Base-by-base conservation (phyloP, 2,113 vertebrate genomes). In the Pelodiscus sinensis region DNA sequence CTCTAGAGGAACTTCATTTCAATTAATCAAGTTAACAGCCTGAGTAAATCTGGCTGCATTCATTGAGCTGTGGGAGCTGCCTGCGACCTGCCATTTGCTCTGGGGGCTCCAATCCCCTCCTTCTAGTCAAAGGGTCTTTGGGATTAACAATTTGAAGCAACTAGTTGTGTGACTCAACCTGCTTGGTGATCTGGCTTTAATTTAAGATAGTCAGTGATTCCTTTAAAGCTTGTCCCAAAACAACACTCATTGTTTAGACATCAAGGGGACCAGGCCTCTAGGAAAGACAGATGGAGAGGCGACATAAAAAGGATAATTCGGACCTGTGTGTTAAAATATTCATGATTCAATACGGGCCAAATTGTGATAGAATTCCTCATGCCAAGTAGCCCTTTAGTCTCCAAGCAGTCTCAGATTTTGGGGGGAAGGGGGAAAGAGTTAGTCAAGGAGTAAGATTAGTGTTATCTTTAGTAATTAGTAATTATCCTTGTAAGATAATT, bases 1-100 rank as follows among this genome's bases (percentile, higher is more conserved):
- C 98, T 98, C 97, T 97, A 92, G 92, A 97, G 96, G 88, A 97
- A 95, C 95, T 97, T 96, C 91, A 85, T 98, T 97, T 96, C 98
- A 86, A 97, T 98, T 95, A 94, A 97, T 97, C 97, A 97, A 93
- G 93, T 97, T 96, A 96, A 96, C 92, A 91, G 96, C 94, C 93
- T 79, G 90, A 93, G 94, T 4, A 84, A 77, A 96, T 86, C 96
- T 79, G 92, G 90, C 93, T 27, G 79, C 82, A 44, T 35, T 51
- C 93, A 85, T 12, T 82, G 84, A 92, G 93, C 92, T 52, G 5
- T 29, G 31, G 89, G 81, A 87, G 38, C 84, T 2, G 75, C 91
- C 57, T 75, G 83, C 29, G 78, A 85, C 89, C 78, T 58, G 62
- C 44, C n/a, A 52, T 7, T 29, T 52, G 50, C 9, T 18, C 57